Conservation (phyloP, 2,888 invertebrate genomes). For the Synanthedon myopaeformis region DNA sequence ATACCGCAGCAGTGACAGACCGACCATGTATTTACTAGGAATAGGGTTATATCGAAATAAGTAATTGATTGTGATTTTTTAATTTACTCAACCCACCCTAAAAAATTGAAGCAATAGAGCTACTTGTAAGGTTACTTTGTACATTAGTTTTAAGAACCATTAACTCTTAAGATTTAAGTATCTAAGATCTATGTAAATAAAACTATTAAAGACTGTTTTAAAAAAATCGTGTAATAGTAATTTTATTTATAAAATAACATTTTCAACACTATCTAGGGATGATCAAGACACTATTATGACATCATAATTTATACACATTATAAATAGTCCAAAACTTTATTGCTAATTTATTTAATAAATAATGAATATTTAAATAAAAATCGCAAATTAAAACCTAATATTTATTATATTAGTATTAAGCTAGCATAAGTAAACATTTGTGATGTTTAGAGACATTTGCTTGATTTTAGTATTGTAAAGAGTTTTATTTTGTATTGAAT, state of each 20-base stretch:
- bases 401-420: too few relatives aligned
- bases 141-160: slow-evolving; percentile 22
- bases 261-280: too few relatives aligned
- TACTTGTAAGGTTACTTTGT: slow-evolving; percentile 17
- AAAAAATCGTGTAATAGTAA: background rate
- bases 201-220: slow-evolving; percentile 1
- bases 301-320: too few relatives aligned
- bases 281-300: too few relatives aligned
- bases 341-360: too few relatives aligned
- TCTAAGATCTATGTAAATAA: slow-evolving; percentile 20
- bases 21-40: background rate
- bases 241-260: too few relatives aligned
- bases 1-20: background rate
- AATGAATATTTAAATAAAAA: too few relatives aligned
- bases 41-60: slow-evolving; percentile 15
- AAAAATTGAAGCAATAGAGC: slow-evolving; percentile 29
- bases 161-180: slow-evolving; percentile 22
- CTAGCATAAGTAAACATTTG: too few relatives aligned
- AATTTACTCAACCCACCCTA: slow-evolving; percentile 48
- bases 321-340: too few relatives aligned
- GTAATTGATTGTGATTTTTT: slow-evolving; percentile 44
- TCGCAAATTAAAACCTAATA: too few relatives aligned
- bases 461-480: too few relatives aligned
- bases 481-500: background rate
- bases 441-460: too few relatives aligned